A percentile compares a stretch with the other conserved stretches of the same genome.
These are phyloP conservation scores for Chaetophractus vellerosus DNA, from an alignment of 2,797 vertebrate genomes.

Conservation along the genomic window DNA sequence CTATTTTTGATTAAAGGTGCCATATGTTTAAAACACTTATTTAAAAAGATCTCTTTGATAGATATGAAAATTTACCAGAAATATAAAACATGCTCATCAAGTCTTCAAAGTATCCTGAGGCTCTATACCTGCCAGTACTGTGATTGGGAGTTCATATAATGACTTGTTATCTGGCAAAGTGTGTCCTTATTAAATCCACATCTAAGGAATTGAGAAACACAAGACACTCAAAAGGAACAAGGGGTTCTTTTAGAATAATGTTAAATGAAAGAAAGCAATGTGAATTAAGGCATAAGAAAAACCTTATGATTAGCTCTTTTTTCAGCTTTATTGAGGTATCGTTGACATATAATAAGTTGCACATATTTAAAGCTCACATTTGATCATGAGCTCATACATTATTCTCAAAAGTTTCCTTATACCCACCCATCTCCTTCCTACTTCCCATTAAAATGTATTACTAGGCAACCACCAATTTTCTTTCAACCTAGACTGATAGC, in stretches of 20 bases:
- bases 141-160: background rate
- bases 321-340: background rate
- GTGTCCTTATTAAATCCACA: background rate
- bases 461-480: background rate
- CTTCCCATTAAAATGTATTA: background rate
- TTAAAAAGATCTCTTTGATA: background rate
- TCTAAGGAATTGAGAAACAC: background rate
- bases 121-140: background rate
- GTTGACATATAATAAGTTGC: background rate
- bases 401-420: background rate
- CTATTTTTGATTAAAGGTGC: background rate
- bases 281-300: background rate
- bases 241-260: background rate
- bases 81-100: background rate
- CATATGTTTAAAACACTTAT: background rate
- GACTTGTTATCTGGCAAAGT: background rate
- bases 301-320: background rate
- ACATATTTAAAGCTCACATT: background rate
- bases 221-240: background rate
- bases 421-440: background rate
- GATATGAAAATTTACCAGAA: background rate
- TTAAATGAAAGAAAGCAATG: constrained; percentile 9
- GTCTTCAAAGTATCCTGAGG: background rate
- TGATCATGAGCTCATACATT: background rate
- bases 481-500: background rate